Evolutionary conservation across 2,888 invertebrate species (phyloP).

Genomic region (Lysandra coridon): DNA sequence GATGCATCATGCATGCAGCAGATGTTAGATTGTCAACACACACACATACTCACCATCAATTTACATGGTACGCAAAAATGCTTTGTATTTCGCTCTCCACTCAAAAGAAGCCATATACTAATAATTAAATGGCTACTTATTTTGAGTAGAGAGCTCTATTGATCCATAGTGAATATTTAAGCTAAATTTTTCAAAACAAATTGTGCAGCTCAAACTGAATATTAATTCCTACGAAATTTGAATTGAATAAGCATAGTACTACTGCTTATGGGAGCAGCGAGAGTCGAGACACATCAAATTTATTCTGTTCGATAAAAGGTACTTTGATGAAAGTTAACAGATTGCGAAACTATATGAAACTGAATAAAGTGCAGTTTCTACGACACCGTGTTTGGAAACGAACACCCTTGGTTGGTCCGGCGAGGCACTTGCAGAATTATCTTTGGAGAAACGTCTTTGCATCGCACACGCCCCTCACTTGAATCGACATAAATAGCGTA

Average conservation of each 20-base stretch:
- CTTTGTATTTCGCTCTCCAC: not conserved
- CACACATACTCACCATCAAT: not conserved
- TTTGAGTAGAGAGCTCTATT: no score
- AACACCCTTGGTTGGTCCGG: not conserved
- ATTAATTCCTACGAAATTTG: no score
- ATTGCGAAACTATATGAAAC: conserved; percentile 12
- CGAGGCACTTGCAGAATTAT: conserved; percentile 25
- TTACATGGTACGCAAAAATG: not conserved
- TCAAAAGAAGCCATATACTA: not conserved
- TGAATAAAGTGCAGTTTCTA: conserved; percentile 26
- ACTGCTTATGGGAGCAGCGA: no score
- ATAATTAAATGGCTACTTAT: no score
- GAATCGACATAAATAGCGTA: conserved; percentile 43
- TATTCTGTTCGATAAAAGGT: not conserved
- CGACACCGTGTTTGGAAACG: not conserved
- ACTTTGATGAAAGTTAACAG: not conserved
- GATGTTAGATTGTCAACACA: conserved; percentile 1
- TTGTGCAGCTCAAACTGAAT: no score
- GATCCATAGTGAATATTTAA: no score
- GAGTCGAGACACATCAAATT: no score
- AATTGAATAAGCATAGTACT: no score
- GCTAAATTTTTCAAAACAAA: no score
- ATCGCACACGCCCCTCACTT: conserved; percentile 42
- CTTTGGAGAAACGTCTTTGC: conserved; percentile 31
- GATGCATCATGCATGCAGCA: conserved; percentile 13